Evolutionary conservation across 2,113 vertebrate genomes (phyloP), one percentile per base, ranked within the genome.

Genomic region (Protomyctophum bolini): DNA sequence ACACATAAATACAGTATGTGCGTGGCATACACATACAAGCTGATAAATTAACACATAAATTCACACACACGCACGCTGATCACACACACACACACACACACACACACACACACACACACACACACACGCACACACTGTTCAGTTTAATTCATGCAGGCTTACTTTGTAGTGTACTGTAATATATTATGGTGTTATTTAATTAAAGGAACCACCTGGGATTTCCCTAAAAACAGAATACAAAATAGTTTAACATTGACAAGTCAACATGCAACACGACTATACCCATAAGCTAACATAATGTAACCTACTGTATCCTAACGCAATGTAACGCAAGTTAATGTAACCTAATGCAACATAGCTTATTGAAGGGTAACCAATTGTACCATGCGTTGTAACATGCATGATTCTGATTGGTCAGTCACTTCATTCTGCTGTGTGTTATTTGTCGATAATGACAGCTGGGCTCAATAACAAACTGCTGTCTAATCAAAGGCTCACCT

Each of bases 181-280:
- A 82, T 82, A 77, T 76, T 71, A 28, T 55, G 47, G 12, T 47
- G 66, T 75, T 80, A 80, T 82, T 87, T 84, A 84, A 75, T 8
- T 75, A 45, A 59, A 58, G 8, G 61, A 68, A 68, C 55, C 73
- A 47, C 7, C 6, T 46, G 79, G 70, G 61, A 70, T 71, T 83
- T 77, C 29, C 71, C 58, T 21, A 29, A 49, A 70, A 12, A 54
- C 50, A 41, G 58, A 72, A 71, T 65, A 15, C 29, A 76, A 83
- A 67, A 63, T 49, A 66, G 4, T 21, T 21, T 21, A 21, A 21
- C 21, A 21, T 21, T 21, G 21, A 21, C 21, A 21, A 21, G 21
- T 21, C 21, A 41, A 67, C 65, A 57, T 28, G 55, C 10, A 52
- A 62, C 70, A 45, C 7, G 63, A 73, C 14, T 72, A 70, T 72